phyloP scores from a whole-genome alignment of 2,888 invertebrate species.

The Spodoptera littoralis region DNA sequence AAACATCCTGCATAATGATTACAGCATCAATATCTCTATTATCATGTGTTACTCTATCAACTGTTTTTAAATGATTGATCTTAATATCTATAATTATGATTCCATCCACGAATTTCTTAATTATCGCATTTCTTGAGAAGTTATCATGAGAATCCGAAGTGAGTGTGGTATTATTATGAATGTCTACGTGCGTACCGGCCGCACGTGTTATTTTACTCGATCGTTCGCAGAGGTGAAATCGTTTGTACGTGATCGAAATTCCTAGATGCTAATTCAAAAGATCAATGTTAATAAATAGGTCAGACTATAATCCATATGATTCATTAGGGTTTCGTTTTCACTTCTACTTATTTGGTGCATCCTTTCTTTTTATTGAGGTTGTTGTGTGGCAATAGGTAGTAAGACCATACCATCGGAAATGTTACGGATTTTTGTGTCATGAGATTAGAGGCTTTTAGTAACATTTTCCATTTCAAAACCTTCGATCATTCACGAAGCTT shows the following conservation, averaged over 20 bases:
- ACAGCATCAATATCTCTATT: slow-evolving; percentile 27
- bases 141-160: slow-evolving; percentile 18
- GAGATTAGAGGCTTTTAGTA: neutral
- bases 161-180: slow-evolving; percentile 36
- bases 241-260: slow-evolving; percentile 51
- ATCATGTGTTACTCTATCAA: slow-evolving; percentile 16
- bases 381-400: slow-evolving; percentile 13
- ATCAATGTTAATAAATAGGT: slow-evolving; percentile 49
- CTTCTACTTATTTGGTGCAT: slow-evolving; percentile 42
- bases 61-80: slow-evolving; percentile 19
- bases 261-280: slow-evolving; percentile 36
- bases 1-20: slow-evolving; percentile 14
- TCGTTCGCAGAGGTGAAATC: slow-evolving; percentile 48
- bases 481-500: no score
- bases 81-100: slow-evolving; percentile 19
- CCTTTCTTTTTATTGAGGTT: slow-evolving; percentile 49
- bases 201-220: slow-evolving; percentile 37
- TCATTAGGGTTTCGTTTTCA: slow-evolving; percentile 50
- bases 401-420: slow-evolving; percentile 5
- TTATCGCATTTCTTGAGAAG: slow-evolving; percentile 31
- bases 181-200: slow-evolving; percentile 38
- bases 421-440: slow-evolving; percentile 16
- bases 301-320: slow-evolving; percentile 42
- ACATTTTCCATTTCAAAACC: no score
- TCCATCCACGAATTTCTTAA: slow-evolving; percentile 9